These are phyloP conservation scores for Ovis aries DNA, from an alignment of 2,113 vertebrate species.

Conservation along the genomic window ARS-UI_Ramb_v3.0 NC_056059.1:30529001-30529500, in stretches of 20 bases:
- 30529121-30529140: not conserved
- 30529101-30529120: not conserved
- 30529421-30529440: not conserved
- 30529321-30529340: not conserved
- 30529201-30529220: not conserved
- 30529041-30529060: not conserved
- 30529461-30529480: too few species aligned
- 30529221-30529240: not conserved
- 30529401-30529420: not conserved
- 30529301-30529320: not conserved
- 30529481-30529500: not conserved
- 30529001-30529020: not conserved
- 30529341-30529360: not conserved
- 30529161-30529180: not conserved
- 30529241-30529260: not conserved
- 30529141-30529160: not conserved
- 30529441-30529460: too few species aligned
- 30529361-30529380: not conserved
- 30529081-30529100: not conserved
- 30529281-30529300: not conserved
- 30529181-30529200: not conserved
- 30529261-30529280: not conserved
- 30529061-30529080: not conserved
- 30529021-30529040: not conserved
- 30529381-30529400: not conserved